Base-by-base conservation (phyloP, 1,140 invertebrate genomes). In the Eciton burchellii region DNA sequence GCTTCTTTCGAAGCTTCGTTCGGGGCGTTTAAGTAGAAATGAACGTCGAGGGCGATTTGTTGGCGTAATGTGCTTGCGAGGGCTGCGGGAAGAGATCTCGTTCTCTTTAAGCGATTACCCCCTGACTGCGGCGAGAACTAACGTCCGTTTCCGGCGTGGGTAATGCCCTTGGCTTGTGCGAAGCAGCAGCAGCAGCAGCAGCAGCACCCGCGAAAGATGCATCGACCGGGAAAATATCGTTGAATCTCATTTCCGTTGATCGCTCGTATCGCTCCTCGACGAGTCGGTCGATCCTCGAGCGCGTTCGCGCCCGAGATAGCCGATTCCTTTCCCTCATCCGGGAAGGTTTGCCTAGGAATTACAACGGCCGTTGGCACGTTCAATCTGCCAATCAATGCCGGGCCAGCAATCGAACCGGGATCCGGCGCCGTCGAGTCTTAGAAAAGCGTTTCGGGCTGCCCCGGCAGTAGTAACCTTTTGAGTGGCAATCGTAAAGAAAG, bases 401-500 rank as follows among this genome's bases (percentile, higher is more conserved):
- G 21, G 84, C 71, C 62, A 73, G 66, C 84, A 83, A 86, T 87
- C 72, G 84, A 11, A 43, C 60, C 52, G n/a, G 57, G 73, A 82
- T 87, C 66, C 66, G 45, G 85, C 81, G 47, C 43, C 52, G 56
- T 49, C 14, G 59, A 72, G 82, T 83, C 73, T 89, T 86, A 89
- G 83, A 89, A 88, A 89, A 89, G 77, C 84, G 71, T 79, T 84
- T 76, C 49, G 59, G 35, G 56, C 72, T 57, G 65, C 74, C 47
- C 54, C 49, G 49, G 57, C 73, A 65, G 83, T 70, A 72, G 88
- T 90, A 90, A 89, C 82, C 82, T 82, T 81, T 81, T 63, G 79
- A 89, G 86, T 72, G 81, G 73, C 88, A 83, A 88, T 89, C 89
- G 89, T 89, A 89, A 89, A 89, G 72, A 81, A 79, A 77, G 76